Evolutionary conservation across 2,113 vertebrate species (phyloP), one percentile per base, ranked within the genome.

Genomic region (Eleginops maclovinus): DNA sequence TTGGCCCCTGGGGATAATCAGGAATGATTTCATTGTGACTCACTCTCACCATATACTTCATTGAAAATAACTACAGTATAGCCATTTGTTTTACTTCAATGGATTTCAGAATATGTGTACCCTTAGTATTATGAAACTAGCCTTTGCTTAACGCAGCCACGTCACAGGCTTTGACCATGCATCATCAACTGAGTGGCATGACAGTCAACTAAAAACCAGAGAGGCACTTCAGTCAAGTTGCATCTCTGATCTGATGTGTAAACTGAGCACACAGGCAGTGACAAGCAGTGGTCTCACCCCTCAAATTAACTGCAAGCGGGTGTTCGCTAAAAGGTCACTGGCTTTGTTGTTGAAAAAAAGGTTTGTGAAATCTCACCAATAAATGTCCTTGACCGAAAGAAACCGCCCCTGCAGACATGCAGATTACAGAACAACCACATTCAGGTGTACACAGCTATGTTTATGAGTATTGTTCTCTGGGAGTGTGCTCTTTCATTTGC

Each of bases 291-390:
- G 69, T 80, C 64, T 75, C n/a, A 70, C 64, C 71, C 84, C 81
- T 87, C 50, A 87, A 89, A 90, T 89, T 89, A 90, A 85, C 75
- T 78, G 68, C 63, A 74, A 85, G 67, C 28, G 46, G 72, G 81
- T 86, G 86, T 86, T 91, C 16, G 4, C 73, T 60, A 6, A 91
- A 89, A 85, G 84, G 82, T 84, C 88, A 77, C 55, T 4, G 62
- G 50, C 78, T 85, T 87, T 85, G 81, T 77, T 85, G 63, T 82
- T 77, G 22, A 51, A 24, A 16, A 22, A 76, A 21, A 22, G 12
- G 21, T 78, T 78, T 61, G 77, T 54, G 66, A 82, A 74, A 62
- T 88, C 41, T 73, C 47, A 28, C 47, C 19, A 41, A 46, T 65
- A 76, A 81, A 65, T 36, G 80, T 80, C 59, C 65, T 40, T 58